Base-by-base conservation (phyloP, 2,113 vertebrate genomes). In the Hippocampus mohnikei region DNA sequence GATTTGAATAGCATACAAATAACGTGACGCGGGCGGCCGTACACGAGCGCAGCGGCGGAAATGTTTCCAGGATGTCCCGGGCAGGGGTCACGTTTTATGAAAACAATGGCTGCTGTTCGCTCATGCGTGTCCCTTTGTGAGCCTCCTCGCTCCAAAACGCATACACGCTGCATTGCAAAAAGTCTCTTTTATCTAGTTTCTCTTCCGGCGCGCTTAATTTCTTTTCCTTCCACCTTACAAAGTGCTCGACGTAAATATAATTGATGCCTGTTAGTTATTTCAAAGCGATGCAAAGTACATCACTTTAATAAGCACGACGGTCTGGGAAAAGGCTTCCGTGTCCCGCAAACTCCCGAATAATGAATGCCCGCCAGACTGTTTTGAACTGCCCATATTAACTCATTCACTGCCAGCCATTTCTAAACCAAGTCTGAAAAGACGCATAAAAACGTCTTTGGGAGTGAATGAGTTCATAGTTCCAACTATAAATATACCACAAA, bases 101-200 rank as follows among this genome's bases (percentile, higher is more conserved):
- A 23, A 65, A 65, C 63, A 65, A 65, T 65, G 63, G 63, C 2
- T 33, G 13, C n/a, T 65, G 8, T 42, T 65, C 42, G 15, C 13
- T 65, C 42, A 65, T 65, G 63, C 63, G 42, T 27, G 63, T 27
- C 63, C 48, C 41, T 65, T 65, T 65, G 63, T 65, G 42, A 65
- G 4, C 58, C n/a, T 62, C 33, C 18, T 46, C 23, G 2, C 63
- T 46, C n/a, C 42, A 65, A 65, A 64, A 64, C 61, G 42, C 40
- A 64, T 40, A 44, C n/a, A 8, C 4, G 61, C 12, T 16, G n/a
- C 61, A 63, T n/a, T n/a, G 20, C 33, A 63, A 44, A 44, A 64
- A 25, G n/a, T 7, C 40, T 9, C 42, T 65, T 60, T 60, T 33
- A 18, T 8, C 21, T n/a, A 42, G 40, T 64, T 64, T 64, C 37